Percentiles rank a stretch among this genome's conserved stretches.
phyloP scores from a whole-genome alignment of 2,797 vertebrate genomes.

The Cirrhinus mrigala region DNA sequence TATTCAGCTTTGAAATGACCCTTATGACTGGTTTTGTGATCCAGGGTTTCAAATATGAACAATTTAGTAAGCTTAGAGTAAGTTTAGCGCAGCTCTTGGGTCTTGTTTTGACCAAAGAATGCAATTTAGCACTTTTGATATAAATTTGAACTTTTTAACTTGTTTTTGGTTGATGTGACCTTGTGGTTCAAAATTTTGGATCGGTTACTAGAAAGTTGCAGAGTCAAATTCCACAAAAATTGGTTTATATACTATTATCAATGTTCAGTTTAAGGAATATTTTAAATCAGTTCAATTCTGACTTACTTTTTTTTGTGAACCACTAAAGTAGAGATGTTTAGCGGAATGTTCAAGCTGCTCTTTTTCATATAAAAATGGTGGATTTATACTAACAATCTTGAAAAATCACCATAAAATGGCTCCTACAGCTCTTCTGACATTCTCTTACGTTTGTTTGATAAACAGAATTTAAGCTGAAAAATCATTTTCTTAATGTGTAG shows the following conservation, averaged over 20 bases:
- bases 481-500: slow-evolving; percentile 64
- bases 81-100: background rate
- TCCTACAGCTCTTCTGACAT: too few relatives aligned
- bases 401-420: background rate
- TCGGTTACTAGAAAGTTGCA: background rate
- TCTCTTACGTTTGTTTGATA: background rate
- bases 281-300: background rate
- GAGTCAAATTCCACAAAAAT: background rate
- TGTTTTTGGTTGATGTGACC: background rate
- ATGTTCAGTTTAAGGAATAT: background rate
- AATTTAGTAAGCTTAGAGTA: background rate
- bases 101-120: background rate
- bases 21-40: too few relatives aligned
- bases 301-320: background rate
- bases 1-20: too few relatives aligned
- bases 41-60: too few relatives aligned
- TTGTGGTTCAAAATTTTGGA: background rate
- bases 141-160: background rate
- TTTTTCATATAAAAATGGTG: background rate
- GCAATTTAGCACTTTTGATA: background rate
- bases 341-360: background rate
- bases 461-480: background rate
- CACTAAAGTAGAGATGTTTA: background rate
- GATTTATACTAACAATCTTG: background rate
- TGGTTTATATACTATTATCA: background rate